Conservation (phyloP, 1,140 invertebrate genomes). For the Aricia agestis region DNA sequence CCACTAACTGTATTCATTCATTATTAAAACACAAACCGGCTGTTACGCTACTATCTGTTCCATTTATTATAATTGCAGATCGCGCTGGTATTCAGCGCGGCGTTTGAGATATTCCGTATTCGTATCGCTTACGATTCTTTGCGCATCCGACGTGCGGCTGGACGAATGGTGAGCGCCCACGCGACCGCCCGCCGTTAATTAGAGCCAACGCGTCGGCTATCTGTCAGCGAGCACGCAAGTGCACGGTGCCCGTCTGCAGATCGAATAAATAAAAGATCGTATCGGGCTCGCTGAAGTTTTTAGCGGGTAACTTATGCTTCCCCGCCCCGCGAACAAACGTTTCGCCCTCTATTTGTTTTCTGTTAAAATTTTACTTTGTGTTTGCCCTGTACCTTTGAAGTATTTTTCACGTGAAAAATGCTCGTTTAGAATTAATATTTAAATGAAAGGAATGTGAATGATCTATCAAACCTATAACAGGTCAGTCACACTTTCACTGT, state of each 20-base stretch:
- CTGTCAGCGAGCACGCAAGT: slow-evolving; percentile 51
- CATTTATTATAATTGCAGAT: slow-evolving; percentile 14
- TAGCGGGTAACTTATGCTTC: neutral
- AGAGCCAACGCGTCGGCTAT: slow-evolving; percentile 43
- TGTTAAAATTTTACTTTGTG: slow-evolving; percentile 6
- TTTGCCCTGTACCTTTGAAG: neutral
- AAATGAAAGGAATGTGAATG: neutral
- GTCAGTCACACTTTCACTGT: neutral
- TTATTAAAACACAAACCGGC: neutral
- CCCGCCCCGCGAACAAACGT: neutral
- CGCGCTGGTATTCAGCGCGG: neutral
- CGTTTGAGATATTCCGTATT: slow-evolving; percentile 52
- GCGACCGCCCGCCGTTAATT: slow-evolving; percentile 62
- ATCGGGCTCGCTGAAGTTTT: slow-evolving; percentile 9
- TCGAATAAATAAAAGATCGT: slow-evolving; percentile 24
- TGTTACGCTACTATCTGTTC: slow-evolving; percentile 17
- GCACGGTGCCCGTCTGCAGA: slow-evolving; percentile 35
- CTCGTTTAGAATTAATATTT: slow-evolving; percentile 2
- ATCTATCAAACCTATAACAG: neutral
- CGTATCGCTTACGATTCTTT: slow-evolving; percentile 65
- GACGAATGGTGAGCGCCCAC: slow-evolving; percentile 63
- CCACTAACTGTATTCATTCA: neutral
- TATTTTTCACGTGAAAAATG: neutral
- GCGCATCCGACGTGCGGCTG: slow-evolving; percentile 53
- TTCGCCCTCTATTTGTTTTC: neutral